These are phyloP conservation scores for Eupithecia abbreviata DNA, from an alignment of 2,888 invertebrate species.

Conservation along the genomic window DNA sequence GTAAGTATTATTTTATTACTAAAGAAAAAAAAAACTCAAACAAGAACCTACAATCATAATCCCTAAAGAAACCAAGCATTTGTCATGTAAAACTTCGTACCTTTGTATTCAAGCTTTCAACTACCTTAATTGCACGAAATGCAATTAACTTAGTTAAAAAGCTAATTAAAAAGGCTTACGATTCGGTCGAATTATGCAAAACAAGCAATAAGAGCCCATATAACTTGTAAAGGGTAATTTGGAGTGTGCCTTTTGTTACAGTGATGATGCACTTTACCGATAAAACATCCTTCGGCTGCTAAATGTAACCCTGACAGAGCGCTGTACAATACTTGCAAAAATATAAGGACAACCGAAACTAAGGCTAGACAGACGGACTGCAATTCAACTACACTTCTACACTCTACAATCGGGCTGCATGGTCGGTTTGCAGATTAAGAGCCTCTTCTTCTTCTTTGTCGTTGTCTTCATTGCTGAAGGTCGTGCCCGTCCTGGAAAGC, in stretches of 20 bases:
- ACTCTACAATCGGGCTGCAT: no score
- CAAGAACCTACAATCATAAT: slow-evolving; percentile 15
- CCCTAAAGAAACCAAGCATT: slow-evolving; percentile 16
- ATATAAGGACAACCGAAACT: background rate
- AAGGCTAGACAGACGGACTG: no score
- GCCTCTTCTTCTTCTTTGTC: no score
- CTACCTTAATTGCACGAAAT: slow-evolving; percentile 23
- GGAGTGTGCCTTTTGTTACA: slow-evolving; percentile 39
- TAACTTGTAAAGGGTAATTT: slow-evolving; percentile 42
- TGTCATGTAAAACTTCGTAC: slow-evolving; percentile 27
- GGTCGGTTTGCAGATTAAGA: no score
- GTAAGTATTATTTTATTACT: background rate
- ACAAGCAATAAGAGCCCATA: slow-evolving; percentile 41
- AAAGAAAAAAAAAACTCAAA: background rate
- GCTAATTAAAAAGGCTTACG: slow-evolving; percentile 33
- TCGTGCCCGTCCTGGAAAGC: no score
- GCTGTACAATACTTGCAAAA: background rate
- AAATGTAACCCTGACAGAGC: slow-evolving; percentile 3
- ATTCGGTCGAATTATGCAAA: slow-evolving; percentile 41
- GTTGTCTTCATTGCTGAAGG: no score
- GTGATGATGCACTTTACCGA: slow-evolving; percentile 26
- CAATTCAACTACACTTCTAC: no score
- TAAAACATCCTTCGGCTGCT: slow-evolving; percentile 1
- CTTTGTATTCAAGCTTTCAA: slow-evolving; percentile 25
- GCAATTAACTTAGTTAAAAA: slow-evolving; percentile 32